Evolutionary conservation across 2,113 vertebrate species (phyloP), one percentile per base, ranked within the genome.

Genomic region (Edolisoma coerulescens): DNA sequence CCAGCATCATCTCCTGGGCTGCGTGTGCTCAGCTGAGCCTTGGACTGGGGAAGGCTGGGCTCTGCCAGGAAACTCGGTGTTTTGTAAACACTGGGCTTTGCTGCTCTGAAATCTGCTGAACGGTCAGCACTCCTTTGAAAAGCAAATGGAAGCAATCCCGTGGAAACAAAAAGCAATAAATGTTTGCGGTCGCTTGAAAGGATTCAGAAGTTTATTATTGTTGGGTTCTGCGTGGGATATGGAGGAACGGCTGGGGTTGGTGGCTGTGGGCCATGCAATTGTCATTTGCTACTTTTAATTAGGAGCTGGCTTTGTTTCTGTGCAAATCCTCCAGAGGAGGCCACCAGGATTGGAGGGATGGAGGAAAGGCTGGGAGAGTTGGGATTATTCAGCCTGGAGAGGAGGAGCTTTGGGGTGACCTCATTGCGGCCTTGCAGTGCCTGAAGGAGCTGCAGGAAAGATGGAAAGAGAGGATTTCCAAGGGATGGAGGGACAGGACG

Each of bases 31-130:
- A 50, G 71, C 93, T 75, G 75, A 61, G 91, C 54, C 87, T 91
- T 92, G 92, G 93, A 67, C 64, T 41, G 22, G 63, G 23, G 37
- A 65, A 0, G 6, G 32, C 59, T 7, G n/a, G 50, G 84, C 44
- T 70, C 14, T 95, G 94, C 96, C 93, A 93, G 95, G 87, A 87
- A 85, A 68, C 24, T 78, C 3, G 24, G 80, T 87, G 85, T 93
- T 95, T 89, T 67, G 80, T 94, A 95, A 96, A 96, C 87, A 80
- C 73, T 77, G 69, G 75, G 56, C 11, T 77, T 49, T 80, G 83
- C 94, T 68, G 80, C 60, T 81, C 71, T 63, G 60, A 87, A 78
- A 41, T 60, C 89, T 90, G 88, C 75, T 87, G 7, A 59, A 85
- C 52, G 93, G 89, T 94, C 97, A 96, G 93, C 85, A 6, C 89